Evolutionary conservation across 2,888 invertebrate genomes (phyloP).

Genomic region (Drosophila rellima): DNA sequence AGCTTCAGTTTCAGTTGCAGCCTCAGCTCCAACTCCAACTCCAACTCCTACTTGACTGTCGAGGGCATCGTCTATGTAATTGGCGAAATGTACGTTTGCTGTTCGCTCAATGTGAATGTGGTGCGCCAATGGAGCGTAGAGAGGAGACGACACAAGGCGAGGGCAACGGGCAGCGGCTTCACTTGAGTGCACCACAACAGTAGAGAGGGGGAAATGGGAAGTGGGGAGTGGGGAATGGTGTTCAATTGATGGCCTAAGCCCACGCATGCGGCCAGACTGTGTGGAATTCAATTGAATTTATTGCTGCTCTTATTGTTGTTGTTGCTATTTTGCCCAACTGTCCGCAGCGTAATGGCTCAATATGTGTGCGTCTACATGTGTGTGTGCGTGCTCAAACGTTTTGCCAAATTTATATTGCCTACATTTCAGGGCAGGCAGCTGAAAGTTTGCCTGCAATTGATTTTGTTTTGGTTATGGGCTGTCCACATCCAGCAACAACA

Average conservation of each 20-base stretch:
- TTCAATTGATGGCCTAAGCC: constrained; percentile 58
- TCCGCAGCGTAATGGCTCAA: constrained; percentile 57
- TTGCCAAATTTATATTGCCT: constrained; percentile 77
- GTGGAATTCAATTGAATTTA: constrained; percentile 70
- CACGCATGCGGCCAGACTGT: constrained; percentile 66
- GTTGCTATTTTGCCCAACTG: constrained; percentile 40
- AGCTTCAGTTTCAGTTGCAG: constrained; percentile 1
- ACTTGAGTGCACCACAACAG: constrained; percentile 60
- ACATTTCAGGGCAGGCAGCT: constrained; percentile 59
- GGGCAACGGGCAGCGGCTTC: constrained; percentile 31
- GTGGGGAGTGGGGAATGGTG: background rate
- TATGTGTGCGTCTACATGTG: constrained; percentile 21
- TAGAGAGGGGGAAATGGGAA: background rate
- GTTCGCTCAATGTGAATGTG: constrained; percentile 51
- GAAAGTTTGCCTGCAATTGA: constrained; percentile 62
- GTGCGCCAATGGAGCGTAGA: constrained; percentile 68
- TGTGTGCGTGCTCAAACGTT: constrained; percentile 48
- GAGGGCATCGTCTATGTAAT: constrained; percentile 55
- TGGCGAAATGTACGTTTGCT: constrained; percentile 67
- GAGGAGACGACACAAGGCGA: background rate
- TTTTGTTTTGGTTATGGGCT: constrained; percentile 64
- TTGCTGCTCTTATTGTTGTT: constrained; percentile 38
- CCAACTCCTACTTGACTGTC: background rate
- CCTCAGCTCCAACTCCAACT: too few relatives aligned
- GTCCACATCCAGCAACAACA: constrained; percentile 43